Base-by-base conservation (phyloP, 2,888 invertebrate genomes). In the Tenodera sinensis region DNA sequence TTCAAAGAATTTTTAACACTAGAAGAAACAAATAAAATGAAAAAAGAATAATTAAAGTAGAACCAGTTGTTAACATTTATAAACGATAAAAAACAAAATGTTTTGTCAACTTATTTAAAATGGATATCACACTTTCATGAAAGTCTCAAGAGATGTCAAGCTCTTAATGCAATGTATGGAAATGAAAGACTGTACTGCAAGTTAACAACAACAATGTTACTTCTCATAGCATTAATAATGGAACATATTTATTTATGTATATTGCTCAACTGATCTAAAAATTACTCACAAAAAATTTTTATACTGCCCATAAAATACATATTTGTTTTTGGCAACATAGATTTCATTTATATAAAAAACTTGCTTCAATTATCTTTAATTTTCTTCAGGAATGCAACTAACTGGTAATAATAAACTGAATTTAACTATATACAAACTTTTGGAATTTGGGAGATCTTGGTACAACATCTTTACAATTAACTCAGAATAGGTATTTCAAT, bases 311-410 rank as follows among this genome's bases (percentile, higher is more conserved):
- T 90, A 89, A 88, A 89, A 89, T 88, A 90, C 89, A 85, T 84
- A 34, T 82, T 83, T 83, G 87, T 87, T 89, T 90, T 90, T 90
- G 90, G 90, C 90, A 90, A 90, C 90, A 90, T 84, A 89, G 90
- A 90, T 88, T 89, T 89, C 82, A 89, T 89, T 90, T 89, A 90
- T 90, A 90, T 89, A 90, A 90, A 42, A 90, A 88, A 89, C n/a
- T 83, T 87, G 81, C 47, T 30, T 87, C 82, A 27, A 47, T 85
- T 87, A 47, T 47, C 42, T 71, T 71, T 71, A 71, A 71, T 71
- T 71, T 85, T 85, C n/a, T 42, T n/a, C 27, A 89, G 90, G 89
- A 89, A 90, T 90, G 90, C 89, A 89, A 87, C 89, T 89, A 90
- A 90, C 83, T 90, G 54, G 86, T 90, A 83, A 71, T 87, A 83